These are phyloP conservation scores for Pycnonotus jocosus DNA, from an alignment of 2,113 vertebrate genomes.

Conservation along the genomic window DNA sequence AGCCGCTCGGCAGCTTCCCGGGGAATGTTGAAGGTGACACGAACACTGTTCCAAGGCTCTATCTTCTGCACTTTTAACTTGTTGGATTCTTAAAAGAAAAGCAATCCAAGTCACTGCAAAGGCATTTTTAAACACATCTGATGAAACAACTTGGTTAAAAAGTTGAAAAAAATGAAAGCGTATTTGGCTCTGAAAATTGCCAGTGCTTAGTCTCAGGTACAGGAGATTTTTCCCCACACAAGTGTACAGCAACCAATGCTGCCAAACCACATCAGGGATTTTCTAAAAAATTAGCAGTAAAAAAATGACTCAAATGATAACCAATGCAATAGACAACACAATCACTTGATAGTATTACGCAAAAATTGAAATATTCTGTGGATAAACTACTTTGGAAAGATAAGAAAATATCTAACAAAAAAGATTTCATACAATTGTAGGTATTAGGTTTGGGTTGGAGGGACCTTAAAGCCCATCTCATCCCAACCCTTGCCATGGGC, in stretches of 20 bases:
- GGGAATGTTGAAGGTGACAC: constrained; percentile 97
- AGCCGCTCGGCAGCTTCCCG: constrained; percentile 93
- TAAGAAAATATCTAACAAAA: background rate
- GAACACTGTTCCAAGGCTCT: constrained; percentile 97
- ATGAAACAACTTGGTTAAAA: background rate
- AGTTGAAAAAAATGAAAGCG: background rate
- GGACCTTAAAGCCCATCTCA: background rate
- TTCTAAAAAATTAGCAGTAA: background rate
- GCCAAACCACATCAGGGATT: background rate
- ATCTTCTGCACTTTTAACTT: constrained; percentile 83
- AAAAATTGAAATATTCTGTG: background rate
- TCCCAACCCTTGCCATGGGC: background rate
- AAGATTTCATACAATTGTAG: background rate
- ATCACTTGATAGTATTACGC: background rate
- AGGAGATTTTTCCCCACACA: background rate
- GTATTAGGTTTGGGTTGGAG: background rate
- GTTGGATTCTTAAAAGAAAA: constrained; percentile 74
- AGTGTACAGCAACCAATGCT: fast-evolving
- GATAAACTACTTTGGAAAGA: background rate
- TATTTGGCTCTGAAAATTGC: background rate
- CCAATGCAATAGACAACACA: background rate
- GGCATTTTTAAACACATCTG: background rate
- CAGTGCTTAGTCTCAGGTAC: background rate
- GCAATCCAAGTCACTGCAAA: background rate
- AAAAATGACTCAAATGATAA: background rate